Base-by-base conservation (phyloP, 2,113 vertebrate genomes). In the Scomber colias region DNA sequence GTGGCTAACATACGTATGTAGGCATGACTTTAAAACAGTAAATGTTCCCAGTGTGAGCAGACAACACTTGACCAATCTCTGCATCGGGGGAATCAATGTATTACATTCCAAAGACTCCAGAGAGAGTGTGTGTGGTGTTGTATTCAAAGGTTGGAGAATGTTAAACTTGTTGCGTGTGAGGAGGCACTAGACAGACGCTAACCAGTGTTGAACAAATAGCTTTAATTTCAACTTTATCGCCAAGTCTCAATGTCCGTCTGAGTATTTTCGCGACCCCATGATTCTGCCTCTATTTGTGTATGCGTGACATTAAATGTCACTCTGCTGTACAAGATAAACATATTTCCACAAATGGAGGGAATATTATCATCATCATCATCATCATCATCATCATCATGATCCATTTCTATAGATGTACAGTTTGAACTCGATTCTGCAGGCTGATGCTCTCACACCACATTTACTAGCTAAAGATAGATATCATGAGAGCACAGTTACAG, bases 71-170 rank as follows among this genome's bases (percentile, higher is more conserved):
- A 79, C 64, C 53, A 31, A 50, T 78, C 62, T 78, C 67, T 73
- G 70, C 67, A 51, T 46, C 85, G 77, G 88, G 75, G 75, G 9
- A 87, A 76, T 82, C 64, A 54, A 74, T 88, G 87, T 90, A 70
- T 90, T 87, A 92, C 91, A 94, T 94, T 94, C 94, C 93, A 94
- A 94, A 93, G 92, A 93, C 78, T 84, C 54, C 68, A 67, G 79
- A n/a, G 48, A 44, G 60, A 49, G 75, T 84, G 68, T 61, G 81
- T 79, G 66, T 69, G 78, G 44, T 71, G 51, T 60, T 1, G 16
- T 57, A 27, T 75, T 65, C 68, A 14, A 48, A 40, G 44, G 60
- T 75, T 69, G 62, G 74, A 87, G 82, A 84, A 86, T 82, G 87
- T 87, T 83, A 51, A 66, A 81, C 35, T 53, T 51, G 72, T 66